Base-by-base conservation (phyloP, 2,888 invertebrate genomes). In the Drosophila fulvimacula region DNA sequence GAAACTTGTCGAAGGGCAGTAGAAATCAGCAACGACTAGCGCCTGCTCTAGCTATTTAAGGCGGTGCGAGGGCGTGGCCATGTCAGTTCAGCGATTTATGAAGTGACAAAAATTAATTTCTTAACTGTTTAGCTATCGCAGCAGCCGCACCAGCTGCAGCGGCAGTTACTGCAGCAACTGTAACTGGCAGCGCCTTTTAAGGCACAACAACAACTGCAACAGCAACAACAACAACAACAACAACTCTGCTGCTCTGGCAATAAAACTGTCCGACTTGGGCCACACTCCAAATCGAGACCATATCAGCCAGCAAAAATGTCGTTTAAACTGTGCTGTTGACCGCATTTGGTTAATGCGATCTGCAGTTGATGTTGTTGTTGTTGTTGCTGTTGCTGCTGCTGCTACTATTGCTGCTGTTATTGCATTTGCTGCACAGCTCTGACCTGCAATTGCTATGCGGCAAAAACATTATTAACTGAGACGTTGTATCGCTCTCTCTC, bases 21-120 rank as follows among this genome's bases (percentile, higher is more conserved):
- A 7, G n/a, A 1, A 27, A 44, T 4, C 24, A 17, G 15, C 44
- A 34, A 19, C 21, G 49, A 49, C 32, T 49, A 19, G 19, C 34
- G 19, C 32, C 34, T 49, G 19, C 49, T 21, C 49, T 42, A 21
- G 4, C 42, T 15, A 3, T 21, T 7, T 15, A 13, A 9, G 42
- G 7, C 1, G 19, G n/a, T 4, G 0, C 2, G 3, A 10, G 30
- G 27, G 19, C 38, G 5, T 39, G 38, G 17, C 9, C 17, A 5
- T 46, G 46, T 10, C 38, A 41, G 60, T 30, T 27, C 66, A 69
- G 73, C 90, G 81, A 90, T 90, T 91, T 90, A 90, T 90, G 82
- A 91, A 91, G 91, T 91, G 92, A 90, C 91, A 91, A 91, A 91
- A 92, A 91, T 91, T 92, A 91, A 91, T 48, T 48, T 91, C 92